Percentiles rank a stretch among this genome's conserved stretches.
Evolutionary conservation across 2,113 vertebrate species (phyloP).

Genomic region (Burhinus bistriatus): DNA sequence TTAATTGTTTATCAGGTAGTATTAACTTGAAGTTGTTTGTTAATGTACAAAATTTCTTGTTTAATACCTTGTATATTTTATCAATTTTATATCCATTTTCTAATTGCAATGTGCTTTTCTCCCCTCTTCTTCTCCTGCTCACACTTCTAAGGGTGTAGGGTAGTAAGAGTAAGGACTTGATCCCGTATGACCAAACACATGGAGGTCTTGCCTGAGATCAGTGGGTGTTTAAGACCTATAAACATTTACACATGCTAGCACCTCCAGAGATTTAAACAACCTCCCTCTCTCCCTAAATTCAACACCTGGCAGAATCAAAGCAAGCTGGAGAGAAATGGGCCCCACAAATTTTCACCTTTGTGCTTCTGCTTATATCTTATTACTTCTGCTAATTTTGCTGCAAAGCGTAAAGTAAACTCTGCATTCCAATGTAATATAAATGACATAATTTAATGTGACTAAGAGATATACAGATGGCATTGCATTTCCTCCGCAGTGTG

Average conservation of each 20-base stretch:
- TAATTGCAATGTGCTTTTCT: neutral
- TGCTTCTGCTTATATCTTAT: neutral
- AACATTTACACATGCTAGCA: slow-evolving; percentile 32
- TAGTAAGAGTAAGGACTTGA: neutral
- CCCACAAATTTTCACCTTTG: slow-evolving; percentile 34
- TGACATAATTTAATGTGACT: slow-evolving; percentile 75
- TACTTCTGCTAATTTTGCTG: slow-evolving; percentile 47
- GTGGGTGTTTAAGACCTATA: neutral
- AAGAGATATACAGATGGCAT: slow-evolving; percentile 73
- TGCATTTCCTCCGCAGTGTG: slow-evolving; percentile 53
- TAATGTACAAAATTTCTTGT: neutral
- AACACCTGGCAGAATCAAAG: slow-evolving; percentile 50
- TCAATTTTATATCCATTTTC: neutral
- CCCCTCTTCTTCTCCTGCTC: neutral
- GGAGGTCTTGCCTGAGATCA: neutral
- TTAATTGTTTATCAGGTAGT: neutral
- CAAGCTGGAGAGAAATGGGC: neutral
- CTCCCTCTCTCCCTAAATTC: neutral
- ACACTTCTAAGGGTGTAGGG: neutral
- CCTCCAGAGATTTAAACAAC: slow-evolving; percentile 1
- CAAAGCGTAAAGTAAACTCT: slow-evolving; percentile 58
- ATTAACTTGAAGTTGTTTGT: neutral
- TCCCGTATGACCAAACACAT: neutral
- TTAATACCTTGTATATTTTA: neutral
- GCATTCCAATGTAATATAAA: slow-evolving; percentile 47